phyloP scores from a whole-genome alignment of 2,888 invertebrate genomes.

The Helicoverpa assulta region DNA sequence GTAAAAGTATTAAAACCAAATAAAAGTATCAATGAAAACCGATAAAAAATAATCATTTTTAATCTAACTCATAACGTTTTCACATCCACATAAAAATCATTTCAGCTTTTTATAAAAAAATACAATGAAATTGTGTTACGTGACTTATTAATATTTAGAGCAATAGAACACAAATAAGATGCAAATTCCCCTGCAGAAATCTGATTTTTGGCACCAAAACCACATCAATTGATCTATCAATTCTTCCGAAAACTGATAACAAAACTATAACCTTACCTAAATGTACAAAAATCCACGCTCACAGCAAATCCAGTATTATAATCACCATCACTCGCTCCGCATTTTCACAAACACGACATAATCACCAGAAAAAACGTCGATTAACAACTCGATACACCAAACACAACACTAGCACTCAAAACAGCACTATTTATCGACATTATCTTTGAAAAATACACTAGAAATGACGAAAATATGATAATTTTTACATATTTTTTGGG shows the following conservation, averaged over 20 bases:
- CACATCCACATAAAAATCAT: too few species aligned
- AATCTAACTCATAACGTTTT: too few species aligned
- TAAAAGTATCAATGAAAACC: too few species aligned
- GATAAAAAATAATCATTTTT: too few species aligned
- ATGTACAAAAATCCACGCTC: constrained; percentile 31
- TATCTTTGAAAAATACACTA: constrained; percentile 52
- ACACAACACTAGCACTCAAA: constrained; percentile 50
- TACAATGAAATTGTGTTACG: too few species aligned
- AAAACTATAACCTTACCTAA: constrained; percentile 58
- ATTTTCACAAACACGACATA: constrained; percentile 69
- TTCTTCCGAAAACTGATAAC: not conserved
- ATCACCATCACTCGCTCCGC: constrained; percentile 67
- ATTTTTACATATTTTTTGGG: constrained; percentile 66
- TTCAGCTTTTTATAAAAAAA: too few species aligned
- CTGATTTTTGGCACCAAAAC: not conserved
- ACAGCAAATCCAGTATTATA: constrained; percentile 55
- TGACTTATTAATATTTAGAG: not conserved
- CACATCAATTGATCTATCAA: not conserved
- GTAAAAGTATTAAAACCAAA: too few species aligned
- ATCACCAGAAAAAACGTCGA: constrained; percentile 55
- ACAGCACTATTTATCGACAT: constrained; percentile 81
- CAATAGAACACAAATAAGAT: not conserved
- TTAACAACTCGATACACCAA: constrained; percentile 79
- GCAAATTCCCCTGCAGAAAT: not conserved
- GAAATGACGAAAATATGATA: constrained; percentile 51